Percentiles rank a stretch among this genome's conserved stretches.
These are phyloP conservation scores for Drosophila ustulata DNA, from an alignment of 2,888 invertebrate genomes.

Conservation along the genomic window DNA sequence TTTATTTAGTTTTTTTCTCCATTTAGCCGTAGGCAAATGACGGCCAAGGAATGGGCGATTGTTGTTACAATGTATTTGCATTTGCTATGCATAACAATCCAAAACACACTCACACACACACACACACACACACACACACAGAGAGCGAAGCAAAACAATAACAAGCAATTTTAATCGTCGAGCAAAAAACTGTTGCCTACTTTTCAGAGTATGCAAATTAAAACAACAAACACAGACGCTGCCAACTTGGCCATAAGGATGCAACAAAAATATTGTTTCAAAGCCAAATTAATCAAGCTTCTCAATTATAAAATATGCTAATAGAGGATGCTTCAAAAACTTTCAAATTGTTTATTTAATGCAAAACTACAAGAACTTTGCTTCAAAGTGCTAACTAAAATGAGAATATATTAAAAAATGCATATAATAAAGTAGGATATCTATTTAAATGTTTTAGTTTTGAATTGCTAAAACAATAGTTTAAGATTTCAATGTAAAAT, in stretches of 20 bases:
- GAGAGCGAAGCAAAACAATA: slow-evolving; percentile 14
- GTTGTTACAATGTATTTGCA: slow-evolving; percentile 13
- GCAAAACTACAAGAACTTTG: too few relatives aligned
- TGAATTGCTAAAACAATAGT: too few relatives aligned
- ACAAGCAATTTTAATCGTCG: slow-evolving; percentile 6
- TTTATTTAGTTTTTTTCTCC: slow-evolving; percentile 44
- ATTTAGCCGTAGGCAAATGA: neutral
- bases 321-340: neutral
- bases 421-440: too few relatives aligned
- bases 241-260: neutral
- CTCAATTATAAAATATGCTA: slow-evolving; percentile 4
- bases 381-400: too few relatives aligned
- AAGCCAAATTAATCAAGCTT: neutral
- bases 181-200: slow-evolving; percentile 28
- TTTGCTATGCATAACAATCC: slow-evolving; percentile 20
- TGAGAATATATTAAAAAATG: too few relatives aligned
- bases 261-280: neutral
- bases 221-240: slow-evolving; percentile 1
- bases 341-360: too few relatives aligned
- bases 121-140: slow-evolving; percentile 6
- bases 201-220: slow-evolving; percentile 22
- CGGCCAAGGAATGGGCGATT: neutral
- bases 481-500: too few relatives aligned
- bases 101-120: neutral
- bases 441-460: too few relatives aligned